Base-by-base conservation (phyloP, 2,113 vertebrate species). In the Oxyura jamaicensis region DNA sequence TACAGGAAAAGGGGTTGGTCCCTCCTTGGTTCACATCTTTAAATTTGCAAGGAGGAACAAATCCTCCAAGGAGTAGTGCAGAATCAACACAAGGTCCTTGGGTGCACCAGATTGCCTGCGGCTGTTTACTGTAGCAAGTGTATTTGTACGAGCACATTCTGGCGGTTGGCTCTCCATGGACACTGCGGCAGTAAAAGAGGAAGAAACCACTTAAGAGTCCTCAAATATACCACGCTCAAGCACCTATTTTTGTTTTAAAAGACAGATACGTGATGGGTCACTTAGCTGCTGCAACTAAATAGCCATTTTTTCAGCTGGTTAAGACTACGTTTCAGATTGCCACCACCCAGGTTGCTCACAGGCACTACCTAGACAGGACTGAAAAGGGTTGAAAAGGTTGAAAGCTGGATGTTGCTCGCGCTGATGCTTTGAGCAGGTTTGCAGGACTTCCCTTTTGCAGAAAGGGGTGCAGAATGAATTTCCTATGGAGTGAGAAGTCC, bases 81-180 rank as follows among this genome's bases (percentile, higher is more conserved):
- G 82, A 35, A 62, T 58, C 87, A 23, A 28, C 67, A 17, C n/a
- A 1, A 46, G 67, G 78, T 77, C 75, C 12, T 15, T 8, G 75
- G 89, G 46, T 46, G 87, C 91, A 59, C 35, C 52, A 11, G 10
- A 18, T 81, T 36, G 94, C 95, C 90, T 6, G 1, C 50, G 90
- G 95, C 94, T 96, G 93, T 97, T 96, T 86, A 83, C 84, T 83
- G 75, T 6, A 63, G 86, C 87, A 83, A 69, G 83, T 36, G 21
- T 13, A 46, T 90, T 85, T 83, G 81, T 82, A 28, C 67, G 29
- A 60, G 63, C 75, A 7, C 87, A 50, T 87, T 36, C 95, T 83
- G 87, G 78, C 18, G 7, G 78, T 10, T 10, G 21, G 35, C 19
- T 94, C 87, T 86, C 91, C 12, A 0, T 0, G 39, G 91, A 29